These are phyloP conservation scores for Rana temporaria DNA, from an alignment of 2,113 vertebrate species.

Conservation along the genomic window DNA sequence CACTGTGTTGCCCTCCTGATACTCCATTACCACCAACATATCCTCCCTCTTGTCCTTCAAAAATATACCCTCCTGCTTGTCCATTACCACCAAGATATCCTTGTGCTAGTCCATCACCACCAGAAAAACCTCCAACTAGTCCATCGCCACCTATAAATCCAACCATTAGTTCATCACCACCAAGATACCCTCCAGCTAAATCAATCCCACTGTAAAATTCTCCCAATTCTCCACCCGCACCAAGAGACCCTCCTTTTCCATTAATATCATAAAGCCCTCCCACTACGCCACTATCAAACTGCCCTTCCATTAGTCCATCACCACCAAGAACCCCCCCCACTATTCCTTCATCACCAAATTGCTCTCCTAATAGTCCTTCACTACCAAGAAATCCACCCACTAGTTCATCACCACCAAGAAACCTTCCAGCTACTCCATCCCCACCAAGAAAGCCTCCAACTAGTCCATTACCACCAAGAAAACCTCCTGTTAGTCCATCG, in stretches of 20 bases:
- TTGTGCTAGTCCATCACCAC: not conserved
- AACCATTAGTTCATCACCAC: too few species aligned
- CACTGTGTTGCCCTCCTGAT: conserved; percentile 65
- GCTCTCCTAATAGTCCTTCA: conserved; percentile 61
- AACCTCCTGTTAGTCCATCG: not conserved
- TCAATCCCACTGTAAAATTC: not conserved
- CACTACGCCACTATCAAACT: not conserved
- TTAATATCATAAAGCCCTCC: not conserved
- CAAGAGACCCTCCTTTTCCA: not conserved
- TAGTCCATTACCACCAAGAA: not conserved
- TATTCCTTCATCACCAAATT: conserved; percentile 63
- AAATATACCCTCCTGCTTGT: conserved; percentile 64
- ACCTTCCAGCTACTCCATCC: not conserved
- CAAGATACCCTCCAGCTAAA: not conserved
- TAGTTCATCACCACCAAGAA: not conserved
- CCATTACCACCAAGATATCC: not conserved
- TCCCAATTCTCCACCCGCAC: not conserved
- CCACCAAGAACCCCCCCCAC: conserved; percentile 64
- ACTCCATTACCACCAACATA: not conserved
- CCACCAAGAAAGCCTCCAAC: too few species aligned
- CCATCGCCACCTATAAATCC: not conserved
- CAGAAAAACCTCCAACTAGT: not conserved
- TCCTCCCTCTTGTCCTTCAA: conserved; percentile 65
- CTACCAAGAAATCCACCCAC: not conserved
- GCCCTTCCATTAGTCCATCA: conserved; percentile 57